Evolutionary conservation across 2,888 invertebrate genomes (phyloP).

Genomic region (Actias luna): DNA sequence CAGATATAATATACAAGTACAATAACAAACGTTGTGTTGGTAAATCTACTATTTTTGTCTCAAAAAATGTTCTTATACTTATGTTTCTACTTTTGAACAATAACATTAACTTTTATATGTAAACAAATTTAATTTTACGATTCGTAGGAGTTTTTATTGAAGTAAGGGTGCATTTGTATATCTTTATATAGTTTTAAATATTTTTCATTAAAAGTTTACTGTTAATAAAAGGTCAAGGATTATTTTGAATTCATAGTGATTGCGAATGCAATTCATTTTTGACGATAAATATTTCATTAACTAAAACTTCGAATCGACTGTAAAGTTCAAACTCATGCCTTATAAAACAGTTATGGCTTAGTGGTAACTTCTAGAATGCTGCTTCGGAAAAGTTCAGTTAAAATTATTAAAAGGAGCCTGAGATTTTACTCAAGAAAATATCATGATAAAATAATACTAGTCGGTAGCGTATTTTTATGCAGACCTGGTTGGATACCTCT

Average conservation of each 20-base stretch:
- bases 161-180: background rate
- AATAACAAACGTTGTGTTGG: background rate
- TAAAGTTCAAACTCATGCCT: background rate
- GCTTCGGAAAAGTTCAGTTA: too few species aligned
- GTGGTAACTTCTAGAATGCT: too few species aligned
- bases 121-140: constrained; percentile 21
- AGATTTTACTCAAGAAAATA: too few species aligned
- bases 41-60: background rate
- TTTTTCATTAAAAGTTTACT: background rate
- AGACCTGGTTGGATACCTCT: too few species aligned
- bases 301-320: background rate
- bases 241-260: background rate
- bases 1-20: background rate
- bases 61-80: background rate
- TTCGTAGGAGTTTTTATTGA: background rate
- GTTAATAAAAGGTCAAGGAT: background rate
- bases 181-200: background rate
- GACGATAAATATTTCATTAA: background rate
- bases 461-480: too few species aligned
- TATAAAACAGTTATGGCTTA: too few species aligned
- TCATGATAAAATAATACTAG: too few species aligned
- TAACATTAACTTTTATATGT: background rate
- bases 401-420: too few species aligned
- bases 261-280: too few species aligned
- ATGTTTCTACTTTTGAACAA: background rate